phyloP scores from a whole-genome alignment of 2,888 invertebrate species.

The Troglohyphantes excavatus region DNA sequence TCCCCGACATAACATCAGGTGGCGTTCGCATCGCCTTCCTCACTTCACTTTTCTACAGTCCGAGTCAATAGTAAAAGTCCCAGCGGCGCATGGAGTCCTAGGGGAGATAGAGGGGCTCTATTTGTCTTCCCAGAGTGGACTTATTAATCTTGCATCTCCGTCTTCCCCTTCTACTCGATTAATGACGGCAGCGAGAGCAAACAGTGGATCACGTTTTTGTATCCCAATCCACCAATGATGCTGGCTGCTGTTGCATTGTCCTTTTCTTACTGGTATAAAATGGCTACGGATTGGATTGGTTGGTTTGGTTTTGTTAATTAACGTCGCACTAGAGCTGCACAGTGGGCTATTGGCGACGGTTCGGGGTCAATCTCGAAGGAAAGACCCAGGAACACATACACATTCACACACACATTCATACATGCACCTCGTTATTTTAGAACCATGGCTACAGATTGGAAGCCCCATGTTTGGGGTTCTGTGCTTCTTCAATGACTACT shows the following conservation, averaged over 20 bases:
- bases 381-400: too few species aligned
- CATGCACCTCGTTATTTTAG: too few species aligned
- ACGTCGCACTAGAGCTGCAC: too few species aligned
- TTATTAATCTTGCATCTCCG: conserved; percentile 3
- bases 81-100: background rate
- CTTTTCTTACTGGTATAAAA: too few species aligned
- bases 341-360: too few species aligned
- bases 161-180: background rate
- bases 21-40: background rate
- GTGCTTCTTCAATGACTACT: too few species aligned
- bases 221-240: background rate
- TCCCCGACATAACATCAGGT: background rate
- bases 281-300: too few species aligned
- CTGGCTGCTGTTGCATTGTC: background rate
- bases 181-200: background rate
- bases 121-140: conserved; percentile 5
- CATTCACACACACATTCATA: too few species aligned
- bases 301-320: too few species aligned
- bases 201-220: conserved; percentile 2
- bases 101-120: background rate
- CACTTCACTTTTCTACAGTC: background rate
- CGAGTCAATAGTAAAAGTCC: background rate
- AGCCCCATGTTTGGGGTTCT: too few species aligned
- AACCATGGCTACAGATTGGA: too few species aligned
- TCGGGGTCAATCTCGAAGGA: too few species aligned